These are phyloP conservation scores for Tetragnatha montana DNA, from an alignment of 2,888 invertebrate genomes.

Conservation along the genomic window DNA sequence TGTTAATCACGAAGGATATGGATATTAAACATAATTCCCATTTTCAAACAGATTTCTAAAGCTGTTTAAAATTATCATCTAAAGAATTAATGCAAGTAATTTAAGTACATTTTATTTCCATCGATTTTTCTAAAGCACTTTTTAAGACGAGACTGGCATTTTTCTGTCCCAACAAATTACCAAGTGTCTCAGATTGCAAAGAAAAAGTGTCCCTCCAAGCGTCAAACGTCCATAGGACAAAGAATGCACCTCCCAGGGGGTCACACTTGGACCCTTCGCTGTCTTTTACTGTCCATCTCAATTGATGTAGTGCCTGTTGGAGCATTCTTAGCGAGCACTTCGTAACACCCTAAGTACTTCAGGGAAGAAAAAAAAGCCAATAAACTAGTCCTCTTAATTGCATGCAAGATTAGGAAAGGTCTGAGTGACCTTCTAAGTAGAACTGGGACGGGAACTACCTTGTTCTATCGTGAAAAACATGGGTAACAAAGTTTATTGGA, in stretches of 20 bases:
- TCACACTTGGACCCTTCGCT: background rate
- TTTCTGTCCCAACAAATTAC: background rate
- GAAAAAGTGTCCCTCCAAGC: background rate
- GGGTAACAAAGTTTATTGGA: too few species aligned
- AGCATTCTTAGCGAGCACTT: background rate
- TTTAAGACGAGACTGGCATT: background rate
- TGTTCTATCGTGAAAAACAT: too few species aligned
- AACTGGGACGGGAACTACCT: too few species aligned
- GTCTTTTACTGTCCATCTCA: background rate
- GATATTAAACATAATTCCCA: too few species aligned
- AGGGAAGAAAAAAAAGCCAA: background rate
- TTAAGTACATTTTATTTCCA: too few species aligned
- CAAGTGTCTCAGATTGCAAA: background rate
- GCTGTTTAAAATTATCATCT: too few species aligned
- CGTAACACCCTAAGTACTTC: background rate
- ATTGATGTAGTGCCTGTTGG: background rate
- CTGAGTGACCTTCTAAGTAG: too few species aligned
- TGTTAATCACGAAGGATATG: too few species aligned
- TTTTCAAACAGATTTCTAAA: too few species aligned
- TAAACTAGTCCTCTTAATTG: background rate
- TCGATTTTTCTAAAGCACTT: too few species aligned
- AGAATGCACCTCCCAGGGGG: background rate
- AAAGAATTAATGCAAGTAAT: too few species aligned
- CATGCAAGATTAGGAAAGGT: background rate
- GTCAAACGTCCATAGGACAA: background rate